phyloP scores from a whole-genome alignment of 2,113 vertebrate genomes.

The Panthera uncia region DNA sequence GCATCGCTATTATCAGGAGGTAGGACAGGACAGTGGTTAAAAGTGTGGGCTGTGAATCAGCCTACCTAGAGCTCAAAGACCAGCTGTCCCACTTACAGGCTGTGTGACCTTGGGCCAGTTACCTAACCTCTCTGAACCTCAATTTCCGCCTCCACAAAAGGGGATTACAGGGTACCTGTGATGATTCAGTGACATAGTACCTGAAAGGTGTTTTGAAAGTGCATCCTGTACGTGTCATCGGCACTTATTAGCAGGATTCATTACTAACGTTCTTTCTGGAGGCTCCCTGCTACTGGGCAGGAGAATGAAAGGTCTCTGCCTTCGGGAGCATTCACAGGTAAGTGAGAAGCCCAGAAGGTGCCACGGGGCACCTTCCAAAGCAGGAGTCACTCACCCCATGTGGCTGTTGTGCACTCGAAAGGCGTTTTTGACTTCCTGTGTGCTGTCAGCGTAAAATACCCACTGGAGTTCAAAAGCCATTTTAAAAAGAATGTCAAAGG shows the following conservation, averaged over 20 bases:
- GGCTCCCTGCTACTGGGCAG: not conserved
- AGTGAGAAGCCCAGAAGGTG: not conserved
- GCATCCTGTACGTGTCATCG: fast-evolving
- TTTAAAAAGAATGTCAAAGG: not conserved
- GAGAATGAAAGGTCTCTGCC: too few species aligned
- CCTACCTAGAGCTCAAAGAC: not conserved
- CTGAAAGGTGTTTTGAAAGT: not conserved
- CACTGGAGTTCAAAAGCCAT: not conserved
- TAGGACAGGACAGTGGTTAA: not conserved
- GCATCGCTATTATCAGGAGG: not conserved
- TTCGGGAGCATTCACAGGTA: not conserved
- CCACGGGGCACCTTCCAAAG: fast-evolving
- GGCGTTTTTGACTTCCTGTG: not conserved
- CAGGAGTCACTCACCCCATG: fast-evolving
- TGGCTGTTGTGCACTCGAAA: not conserved
- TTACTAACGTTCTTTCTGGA: not conserved
- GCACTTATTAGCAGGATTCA: not conserved
- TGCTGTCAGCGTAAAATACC: fast-evolving
- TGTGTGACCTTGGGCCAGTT: not conserved
- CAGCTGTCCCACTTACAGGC: not conserved
- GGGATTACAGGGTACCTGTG: not conserved
- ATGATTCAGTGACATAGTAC: not conserved
- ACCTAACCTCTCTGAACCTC: not conserved
- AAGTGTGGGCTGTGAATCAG: not conserved
- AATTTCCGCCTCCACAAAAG: not conserved